Evolutionary conservation across 2,113 vertebrate species (phyloP), one percentile per base, ranked within the genome.

Genomic region (Labeo catla): DNA sequence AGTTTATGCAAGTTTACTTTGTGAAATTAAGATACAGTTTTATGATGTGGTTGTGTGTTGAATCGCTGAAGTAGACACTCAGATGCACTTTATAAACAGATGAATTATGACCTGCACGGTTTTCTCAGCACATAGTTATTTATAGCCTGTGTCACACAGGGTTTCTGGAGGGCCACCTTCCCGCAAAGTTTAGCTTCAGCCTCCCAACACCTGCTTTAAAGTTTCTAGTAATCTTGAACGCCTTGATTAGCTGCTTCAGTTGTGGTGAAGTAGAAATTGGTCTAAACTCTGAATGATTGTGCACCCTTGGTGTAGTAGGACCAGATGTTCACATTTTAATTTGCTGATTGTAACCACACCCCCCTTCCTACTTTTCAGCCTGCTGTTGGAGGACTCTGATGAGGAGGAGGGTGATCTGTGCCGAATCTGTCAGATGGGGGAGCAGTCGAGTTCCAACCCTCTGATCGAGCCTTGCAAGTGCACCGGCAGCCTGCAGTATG

Each of bases 331-430:
- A 59, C 3, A 21, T 4, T 23, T 50, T 19, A 4, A 23, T 76
- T 57, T 23, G 12, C 6, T 23, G 11, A 61, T 12, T 68, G 6
- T 74, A 43, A 84, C 76, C n/a, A 0, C 43, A n/a, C 11, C 61
- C 19, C 19, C 0, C 16, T 2, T 78, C 4, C 15, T 39, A n/a
- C 8, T 34, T 76, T 65, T 59, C 28, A 99, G 98, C 87, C 94
- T 99, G 63, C 95, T 99, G 87, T 93, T 97, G 93, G 98, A 99
- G 93, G 98, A 99, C 39, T 98, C 98, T n/a, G 98, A 99, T 61
- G 98, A 99, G 84, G 98, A 99, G 57, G 98, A 99, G 77, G 98
- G 96, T 15, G 98, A 99, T 89, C 91, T 98, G 80, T 99, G 98
- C 91, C 95, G 98, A 78, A 99, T 99, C 93, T 99, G 98, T 93